Percentiles rank a stretch among this genome's conserved stretches.
These are phyloP conservation scores for Benthosema pterotum DNA, from an alignment of 2,797 vertebrate species.

Conservation along the genomic window DNA sequence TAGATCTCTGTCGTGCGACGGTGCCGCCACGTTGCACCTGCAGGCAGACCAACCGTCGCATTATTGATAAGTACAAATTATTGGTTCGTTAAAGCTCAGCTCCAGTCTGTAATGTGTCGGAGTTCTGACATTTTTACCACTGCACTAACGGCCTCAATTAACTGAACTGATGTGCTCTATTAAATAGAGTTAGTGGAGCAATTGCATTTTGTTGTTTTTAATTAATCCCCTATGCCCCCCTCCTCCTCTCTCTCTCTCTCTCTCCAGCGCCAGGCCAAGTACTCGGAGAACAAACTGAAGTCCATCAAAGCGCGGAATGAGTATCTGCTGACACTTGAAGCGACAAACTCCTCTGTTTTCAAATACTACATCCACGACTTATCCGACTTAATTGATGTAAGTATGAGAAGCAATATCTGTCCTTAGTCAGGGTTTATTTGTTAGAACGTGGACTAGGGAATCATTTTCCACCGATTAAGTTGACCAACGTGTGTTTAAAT, in stretches of 20 bases:
- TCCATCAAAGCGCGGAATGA: slow-evolving; percentile 98
- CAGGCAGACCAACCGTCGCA: slow-evolving; percentile 44
- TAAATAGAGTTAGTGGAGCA: no score
- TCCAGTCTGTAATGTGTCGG: not conserved
- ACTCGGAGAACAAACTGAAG: slow-evolving; percentile 98
- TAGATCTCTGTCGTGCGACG: no score
- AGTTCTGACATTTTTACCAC: no score
- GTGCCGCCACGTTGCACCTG: not conserved
- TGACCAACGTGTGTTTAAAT: no score
- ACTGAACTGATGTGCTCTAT: no score
- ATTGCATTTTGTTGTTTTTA: not conserved
- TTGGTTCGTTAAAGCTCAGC: slow-evolving; percentile 50
- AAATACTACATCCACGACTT: slow-evolving; percentile 99
- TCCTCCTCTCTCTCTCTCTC: slow-evolving; percentile 36
- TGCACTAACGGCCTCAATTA: no score
- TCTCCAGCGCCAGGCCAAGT: slow-evolving; percentile 95
- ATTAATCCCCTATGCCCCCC: slow-evolving; percentile 12
- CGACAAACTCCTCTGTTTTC: slow-evolving; percentile 95
- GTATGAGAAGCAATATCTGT: slow-evolving; percentile 81
- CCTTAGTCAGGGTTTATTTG: slow-evolving; percentile 18
- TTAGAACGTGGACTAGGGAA: slow-evolving; percentile 1
- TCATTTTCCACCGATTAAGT: no score
- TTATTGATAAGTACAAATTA: slow-evolving; percentile 47
- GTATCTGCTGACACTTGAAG: slow-evolving; percentile 97
- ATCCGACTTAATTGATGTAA: slow-evolving; percentile 97